phyloP scores from a whole-genome alignment of 2,888 invertebrate genomes.

The Lasioglossum pauxillum region DNA sequence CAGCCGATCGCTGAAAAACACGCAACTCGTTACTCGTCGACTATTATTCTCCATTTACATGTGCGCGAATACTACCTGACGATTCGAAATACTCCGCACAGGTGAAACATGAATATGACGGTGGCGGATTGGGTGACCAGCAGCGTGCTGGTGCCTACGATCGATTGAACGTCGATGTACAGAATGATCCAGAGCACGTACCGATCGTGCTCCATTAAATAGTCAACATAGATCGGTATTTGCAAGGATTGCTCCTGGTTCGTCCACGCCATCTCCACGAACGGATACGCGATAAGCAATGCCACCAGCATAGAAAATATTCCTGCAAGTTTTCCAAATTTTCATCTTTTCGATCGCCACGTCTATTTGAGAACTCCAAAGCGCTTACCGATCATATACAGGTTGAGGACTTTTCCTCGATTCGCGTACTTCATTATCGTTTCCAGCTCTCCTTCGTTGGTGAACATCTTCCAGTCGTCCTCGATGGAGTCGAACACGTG shows the following conservation, averaged over 20 bases:
- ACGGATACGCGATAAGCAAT: neutral
- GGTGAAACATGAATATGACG: neutral
- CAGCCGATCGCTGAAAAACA: neutral
- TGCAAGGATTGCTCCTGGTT: neutral
- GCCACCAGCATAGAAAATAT: neutral
- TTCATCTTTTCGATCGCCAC: neutral
- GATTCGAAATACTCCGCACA: constrained; percentile 2
- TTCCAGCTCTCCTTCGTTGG: neutral
- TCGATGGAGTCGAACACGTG: neutral
- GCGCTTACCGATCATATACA: neutral
- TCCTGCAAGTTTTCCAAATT: neutral
- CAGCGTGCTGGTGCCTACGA: neutral
- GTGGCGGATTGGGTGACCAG: fast-evolving
- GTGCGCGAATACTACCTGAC: neutral
- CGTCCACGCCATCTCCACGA: neutral
- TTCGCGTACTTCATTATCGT: neutral
- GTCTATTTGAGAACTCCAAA: neutral
- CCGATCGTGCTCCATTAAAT: neutral
- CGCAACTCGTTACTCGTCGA: neutral
- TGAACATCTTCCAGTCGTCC: neutral
- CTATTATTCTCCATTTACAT: neutral
- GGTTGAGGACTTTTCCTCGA: neutral
- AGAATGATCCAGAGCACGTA: neutral
- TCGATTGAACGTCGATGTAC: neutral
- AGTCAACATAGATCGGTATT: neutral